Evolutionary conservation across 2,113 vertebrate species (phyloP), one percentile per base, ranked within the genome.

Genomic region (Lanius collurio): DNA sequence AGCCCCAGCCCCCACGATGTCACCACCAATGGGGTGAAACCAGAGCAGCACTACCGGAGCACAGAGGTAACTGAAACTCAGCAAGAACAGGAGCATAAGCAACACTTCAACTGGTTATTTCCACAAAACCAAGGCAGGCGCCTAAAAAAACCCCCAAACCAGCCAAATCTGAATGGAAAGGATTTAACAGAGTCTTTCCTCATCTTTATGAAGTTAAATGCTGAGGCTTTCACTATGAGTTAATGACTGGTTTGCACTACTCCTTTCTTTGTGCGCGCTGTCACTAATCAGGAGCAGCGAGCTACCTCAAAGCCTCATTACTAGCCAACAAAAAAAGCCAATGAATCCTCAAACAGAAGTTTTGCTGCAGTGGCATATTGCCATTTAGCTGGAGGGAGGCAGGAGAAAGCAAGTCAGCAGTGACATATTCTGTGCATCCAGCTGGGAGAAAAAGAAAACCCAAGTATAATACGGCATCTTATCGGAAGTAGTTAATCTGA

Each of bases 401-500:
- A 96, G 93, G 93, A 95, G 96, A 95, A 97, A 97, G 63, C 89
- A 73, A 97, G 95, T 91, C 86, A 90, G 93, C 88, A 93, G 92
- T 94, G 89, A 97, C 88, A 97, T 77, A 94, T 92, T 93, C 94
- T 95, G 92, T 89, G 90, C 95, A 96, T 94, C 97, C 95, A 97
- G 97, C 92, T 94, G 96, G 95, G 93, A 96, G 95, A 83, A 86
- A 87, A 95, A 96, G 94, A 97, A 95, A 96, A 89, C 89, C 94
- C 96, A 93, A 96, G 73, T 70, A 95, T 97, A 97, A 97, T 91
- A 96, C 80, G 35, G 41, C 97, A 95, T 94, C 96, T 96, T 97
- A 97, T 97, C 90, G 96, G 97, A 97, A 98, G 97, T 96, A 97
- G 94, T 96, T 97, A 97, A 98, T 98, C 97, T 97, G 95, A 97